These are phyloP conservation scores for Papilio aristodemus DNA, from an alignment of 1,140 invertebrate species.

Conservation along the genomic window DNA sequence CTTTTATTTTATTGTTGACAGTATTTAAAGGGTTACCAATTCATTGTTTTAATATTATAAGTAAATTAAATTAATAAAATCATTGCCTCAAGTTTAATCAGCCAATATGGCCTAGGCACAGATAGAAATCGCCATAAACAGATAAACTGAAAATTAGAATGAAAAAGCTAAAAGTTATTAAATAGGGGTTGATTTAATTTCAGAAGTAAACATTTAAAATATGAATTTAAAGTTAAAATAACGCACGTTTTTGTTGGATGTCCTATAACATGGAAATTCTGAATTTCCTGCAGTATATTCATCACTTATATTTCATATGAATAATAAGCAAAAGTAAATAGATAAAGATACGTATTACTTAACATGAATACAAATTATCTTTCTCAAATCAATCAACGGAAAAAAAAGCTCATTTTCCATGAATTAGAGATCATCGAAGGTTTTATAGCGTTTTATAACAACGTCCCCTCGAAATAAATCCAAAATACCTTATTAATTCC, in stretches of 20 bases:
- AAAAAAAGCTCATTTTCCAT: not conserved
- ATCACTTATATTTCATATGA: no score
- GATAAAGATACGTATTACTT: not conserved
- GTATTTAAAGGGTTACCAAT: conserved; percentile 9
- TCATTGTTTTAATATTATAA: not conserved
- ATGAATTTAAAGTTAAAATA: no score
- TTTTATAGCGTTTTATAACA: conserved; percentile 15
- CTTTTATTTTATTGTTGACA: conserved; percentile 12
- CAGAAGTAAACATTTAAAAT: no score
- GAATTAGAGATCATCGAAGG: not conserved
- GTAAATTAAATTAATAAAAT: not conserved
- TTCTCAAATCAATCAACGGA: not conserved
- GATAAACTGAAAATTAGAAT: not conserved
- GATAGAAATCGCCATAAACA: not conserved
- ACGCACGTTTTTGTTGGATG: no score
- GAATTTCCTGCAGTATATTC: no score
- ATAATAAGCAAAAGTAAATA: no score
- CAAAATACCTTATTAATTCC: conserved; percentile 25
- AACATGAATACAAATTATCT: not conserved
- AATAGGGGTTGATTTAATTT: no score
- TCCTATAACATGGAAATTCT: no score
- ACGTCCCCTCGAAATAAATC: conserved; percentile 15
- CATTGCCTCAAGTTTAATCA: not conserved
- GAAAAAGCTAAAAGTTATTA: not conserved
- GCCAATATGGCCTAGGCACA: not conserved